A percentile compares a stretch with the other conserved stretches of the same genome.
phyloP scores from a whole-genome alignment of 1,140 invertebrate species.

The Pentalonia nigronervosa region DNA sequence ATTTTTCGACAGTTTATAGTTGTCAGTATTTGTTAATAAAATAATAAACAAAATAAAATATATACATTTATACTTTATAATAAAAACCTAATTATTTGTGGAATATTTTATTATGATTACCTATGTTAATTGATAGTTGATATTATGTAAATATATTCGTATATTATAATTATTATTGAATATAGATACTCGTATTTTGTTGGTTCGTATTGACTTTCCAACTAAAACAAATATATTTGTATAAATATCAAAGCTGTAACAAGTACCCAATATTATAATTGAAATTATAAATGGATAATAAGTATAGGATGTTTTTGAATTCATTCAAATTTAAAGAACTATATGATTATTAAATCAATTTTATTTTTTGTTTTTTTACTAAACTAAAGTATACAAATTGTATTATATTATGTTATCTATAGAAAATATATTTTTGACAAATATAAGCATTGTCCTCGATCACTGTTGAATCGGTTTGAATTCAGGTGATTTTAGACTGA shows the following conservation, averaged over 20 bases:
- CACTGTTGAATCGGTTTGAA: not conserved
- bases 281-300: not conserved
- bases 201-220: not conserved
- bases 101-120: not conserved
- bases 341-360: too few species aligned
- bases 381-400: not conserved
- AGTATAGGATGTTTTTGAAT: not conserved
- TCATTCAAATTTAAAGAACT: not conserved
- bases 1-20: too few species aligned
- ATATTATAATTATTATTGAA: too few species aligned
- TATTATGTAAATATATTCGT: too few species aligned
- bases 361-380: too few species aligned
- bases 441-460: not conserved
- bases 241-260: not conserved
- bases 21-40: too few species aligned
- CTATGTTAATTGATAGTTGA: not conserved
- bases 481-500: not conserved
- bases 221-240: not conserved
- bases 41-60: too few species aligned
- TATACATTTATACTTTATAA: too few species aligned
- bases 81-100: too few species aligned
- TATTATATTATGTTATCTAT: too few species aligned
- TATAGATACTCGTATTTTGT: not conserved
- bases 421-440: too few species aligned
- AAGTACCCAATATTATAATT: not conserved